Conservation (phyloP, 2,888 invertebrate species). For the Dolichomitus sp. region DNA sequence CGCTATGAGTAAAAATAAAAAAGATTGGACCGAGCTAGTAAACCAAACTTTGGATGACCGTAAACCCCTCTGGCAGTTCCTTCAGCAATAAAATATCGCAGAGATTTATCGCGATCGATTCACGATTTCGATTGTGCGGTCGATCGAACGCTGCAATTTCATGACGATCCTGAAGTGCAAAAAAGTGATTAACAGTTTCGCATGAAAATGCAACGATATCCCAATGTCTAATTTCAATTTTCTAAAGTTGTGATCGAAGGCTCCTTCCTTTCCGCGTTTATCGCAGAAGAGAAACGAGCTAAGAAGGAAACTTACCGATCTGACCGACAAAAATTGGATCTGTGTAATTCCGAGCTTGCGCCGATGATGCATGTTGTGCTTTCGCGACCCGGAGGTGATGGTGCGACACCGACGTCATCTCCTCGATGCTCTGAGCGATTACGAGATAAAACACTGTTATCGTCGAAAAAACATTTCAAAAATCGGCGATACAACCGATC, state of each 20-base stretch:
- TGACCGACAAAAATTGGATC: conserved; percentile 60
- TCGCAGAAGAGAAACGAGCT: not conserved
- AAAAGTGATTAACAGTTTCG: not conserved
- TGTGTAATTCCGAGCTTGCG: conserved; percentile 84
- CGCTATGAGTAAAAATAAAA: not conserved
- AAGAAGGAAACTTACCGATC: conserved; percentile 39
- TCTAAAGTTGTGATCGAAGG: conserved; percentile 42
- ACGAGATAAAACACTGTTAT: conserved; percentile 74
- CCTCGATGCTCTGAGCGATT: conserved; percentile 68
- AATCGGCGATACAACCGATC: conserved; percentile 69
- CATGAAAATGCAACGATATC: conserved; percentile 61
- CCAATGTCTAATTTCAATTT: conserved; percentile 59
- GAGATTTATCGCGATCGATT: conserved; percentile 37
- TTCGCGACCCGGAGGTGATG: conserved; percentile 85
- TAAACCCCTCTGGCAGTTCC: conserved; percentile 44
- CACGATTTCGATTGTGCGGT: conserved; percentile 44
- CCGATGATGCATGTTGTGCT: conserved; percentile 86
- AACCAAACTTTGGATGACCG: conserved; percentile 37
- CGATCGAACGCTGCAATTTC: conserved; percentile 53
- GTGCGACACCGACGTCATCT: conserved; percentile 80
- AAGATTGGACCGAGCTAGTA: conserved; percentile 32
- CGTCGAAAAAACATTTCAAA: conserved; percentile 62
- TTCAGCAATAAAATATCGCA: conserved; percentile 28
- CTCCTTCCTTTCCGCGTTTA: conserved; percentile 31
- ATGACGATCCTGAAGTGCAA: conserved; percentile 25